A percentile compares a stretch with the other conserved stretches of the same genome.
Conservation (phyloP, 2,888 invertebrate genomes). For the Eristalinus sepulchralis region DNA sequence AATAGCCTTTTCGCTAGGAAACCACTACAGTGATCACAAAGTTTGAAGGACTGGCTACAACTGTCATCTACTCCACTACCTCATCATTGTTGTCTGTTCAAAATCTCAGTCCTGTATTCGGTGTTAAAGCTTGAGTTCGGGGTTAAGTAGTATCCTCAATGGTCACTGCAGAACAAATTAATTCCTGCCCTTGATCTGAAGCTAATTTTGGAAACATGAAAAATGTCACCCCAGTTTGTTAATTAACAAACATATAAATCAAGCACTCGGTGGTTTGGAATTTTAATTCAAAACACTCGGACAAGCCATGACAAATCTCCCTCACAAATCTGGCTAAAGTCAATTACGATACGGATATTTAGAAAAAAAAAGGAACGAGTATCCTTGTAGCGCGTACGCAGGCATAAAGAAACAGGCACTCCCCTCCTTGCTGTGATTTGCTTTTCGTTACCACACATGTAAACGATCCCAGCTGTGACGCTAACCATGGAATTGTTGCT, state of each 20-base stretch:
- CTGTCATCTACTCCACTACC: too few species aligned
- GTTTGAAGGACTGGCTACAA: too few species aligned
- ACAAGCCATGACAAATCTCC: not conserved
- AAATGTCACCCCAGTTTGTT: not conserved
- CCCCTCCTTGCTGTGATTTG: not conserved
- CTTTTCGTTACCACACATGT: not conserved
- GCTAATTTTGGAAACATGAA: too few species aligned
- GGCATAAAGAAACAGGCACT: not conserved
- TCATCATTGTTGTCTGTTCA: too few species aligned
- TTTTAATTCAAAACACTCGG: not conserved
- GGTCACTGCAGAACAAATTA: too few species aligned
- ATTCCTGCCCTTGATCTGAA: too few species aligned
- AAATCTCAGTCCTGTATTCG: too few species aligned
- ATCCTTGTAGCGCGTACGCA: not conserved
- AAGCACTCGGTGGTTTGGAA: not conserved
- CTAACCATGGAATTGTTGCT: not conserved
- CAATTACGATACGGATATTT: not conserved
- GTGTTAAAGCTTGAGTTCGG: too few species aligned
- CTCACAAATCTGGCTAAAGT: not conserved
- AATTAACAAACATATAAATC: not conserved
- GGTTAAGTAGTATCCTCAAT: too few species aligned
- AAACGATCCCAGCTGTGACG: not conserved
- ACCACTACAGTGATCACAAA: too few species aligned
- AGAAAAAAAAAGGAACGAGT: not conserved
- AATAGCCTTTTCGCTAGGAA: too few species aligned